A percentile compares a stretch with the other conserved stretches of the same genome.
These are phyloP conservation scores for Patella ulyssiponensis DNA, from an alignment of 2,888 invertebrate species.

Conservation along the genomic window DNA sequence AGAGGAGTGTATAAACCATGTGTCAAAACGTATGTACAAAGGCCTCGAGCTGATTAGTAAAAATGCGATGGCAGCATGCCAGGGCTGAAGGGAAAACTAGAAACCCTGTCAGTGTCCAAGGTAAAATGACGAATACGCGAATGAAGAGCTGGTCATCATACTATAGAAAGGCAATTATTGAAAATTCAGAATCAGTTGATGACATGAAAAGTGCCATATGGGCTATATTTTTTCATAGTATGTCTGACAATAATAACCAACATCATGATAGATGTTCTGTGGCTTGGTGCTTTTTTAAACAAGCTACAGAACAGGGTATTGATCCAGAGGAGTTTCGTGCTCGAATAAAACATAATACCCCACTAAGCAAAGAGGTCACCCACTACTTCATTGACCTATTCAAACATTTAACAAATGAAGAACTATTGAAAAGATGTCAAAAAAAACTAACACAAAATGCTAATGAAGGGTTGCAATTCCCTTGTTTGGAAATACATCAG, in stretches of 20 bases:
- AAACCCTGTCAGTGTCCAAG: too few relatives aligned
- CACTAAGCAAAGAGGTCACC: neutral
- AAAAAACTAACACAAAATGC: conserved; percentile 19
- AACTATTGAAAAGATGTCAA: too few relatives aligned
- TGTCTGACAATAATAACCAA: conserved; percentile 15
- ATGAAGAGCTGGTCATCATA: too few relatives aligned
- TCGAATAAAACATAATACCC: neutral
- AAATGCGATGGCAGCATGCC: too few relatives aligned
- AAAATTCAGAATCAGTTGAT: neutral
- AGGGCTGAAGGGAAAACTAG: too few relatives aligned
- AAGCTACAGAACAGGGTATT: neutral
- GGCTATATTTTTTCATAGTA: conserved; percentile 26
- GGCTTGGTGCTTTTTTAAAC: conserved; percentile 25
- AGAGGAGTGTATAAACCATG: too few relatives aligned
- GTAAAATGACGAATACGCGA: too few relatives aligned
- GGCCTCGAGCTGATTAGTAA: too few relatives aligned
- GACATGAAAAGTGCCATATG: conserved; percentile 23
- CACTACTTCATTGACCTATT: conserved; percentile 8
- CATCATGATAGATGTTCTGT: conserved; percentile 19
- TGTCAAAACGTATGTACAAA: too few relatives aligned
- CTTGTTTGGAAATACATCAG: conserved; percentile 22
- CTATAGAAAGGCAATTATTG: too few relatives aligned
- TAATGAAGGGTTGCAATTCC: conserved; percentile 23
- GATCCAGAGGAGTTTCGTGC: neutral
- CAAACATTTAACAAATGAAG: conserved; percentile 10